phyloP scores from a whole-genome alignment of 1,140 invertebrate species.

The Fopius arisanus region DNA sequence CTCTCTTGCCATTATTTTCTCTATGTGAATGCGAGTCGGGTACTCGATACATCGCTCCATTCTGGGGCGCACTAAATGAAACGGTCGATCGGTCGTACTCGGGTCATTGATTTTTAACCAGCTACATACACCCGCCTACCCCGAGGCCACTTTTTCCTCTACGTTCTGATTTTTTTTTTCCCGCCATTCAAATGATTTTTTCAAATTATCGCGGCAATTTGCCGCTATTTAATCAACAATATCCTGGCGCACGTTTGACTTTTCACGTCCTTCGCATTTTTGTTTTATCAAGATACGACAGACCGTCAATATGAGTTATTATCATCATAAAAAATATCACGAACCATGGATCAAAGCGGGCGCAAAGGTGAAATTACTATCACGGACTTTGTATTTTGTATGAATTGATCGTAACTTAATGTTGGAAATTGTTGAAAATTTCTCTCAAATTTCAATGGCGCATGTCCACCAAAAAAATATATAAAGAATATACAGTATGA shows the following conservation, averaged over 20 bases:
- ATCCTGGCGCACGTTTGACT: neutral
- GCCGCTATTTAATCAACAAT: neutral
- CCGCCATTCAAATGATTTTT: no score
- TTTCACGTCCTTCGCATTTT: slow-evolving; percentile 6
- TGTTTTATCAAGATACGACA: neutral
- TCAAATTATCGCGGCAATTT: neutral
- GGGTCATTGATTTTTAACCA: slow-evolving; percentile 3
- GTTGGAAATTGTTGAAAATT: no score
- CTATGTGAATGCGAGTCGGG: neutral
- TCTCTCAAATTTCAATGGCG: no score
- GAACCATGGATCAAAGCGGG: neutral
- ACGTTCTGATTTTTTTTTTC: neutral
- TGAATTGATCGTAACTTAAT: no score
- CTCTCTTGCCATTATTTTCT: neutral
- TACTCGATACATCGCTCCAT: neutral
- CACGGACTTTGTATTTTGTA: neutral
- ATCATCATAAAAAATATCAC: neutral
- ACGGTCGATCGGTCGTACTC: slow-evolving; percentile 12
- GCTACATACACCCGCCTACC: neutral
- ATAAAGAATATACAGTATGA: no score
- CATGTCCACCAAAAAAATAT: no score
- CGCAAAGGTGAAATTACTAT: neutral
- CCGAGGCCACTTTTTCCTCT: neutral
- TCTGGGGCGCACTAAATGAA: slow-evolving; percentile 8
- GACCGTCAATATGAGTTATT: neutral